Percentiles rank a stretch among this genome's conserved stretches.
These are phyloP conservation scores for Tonatia bakeri DNA, from an alignment of 2,113 vertebrate genomes.

Conservation along the genomic window DNA sequence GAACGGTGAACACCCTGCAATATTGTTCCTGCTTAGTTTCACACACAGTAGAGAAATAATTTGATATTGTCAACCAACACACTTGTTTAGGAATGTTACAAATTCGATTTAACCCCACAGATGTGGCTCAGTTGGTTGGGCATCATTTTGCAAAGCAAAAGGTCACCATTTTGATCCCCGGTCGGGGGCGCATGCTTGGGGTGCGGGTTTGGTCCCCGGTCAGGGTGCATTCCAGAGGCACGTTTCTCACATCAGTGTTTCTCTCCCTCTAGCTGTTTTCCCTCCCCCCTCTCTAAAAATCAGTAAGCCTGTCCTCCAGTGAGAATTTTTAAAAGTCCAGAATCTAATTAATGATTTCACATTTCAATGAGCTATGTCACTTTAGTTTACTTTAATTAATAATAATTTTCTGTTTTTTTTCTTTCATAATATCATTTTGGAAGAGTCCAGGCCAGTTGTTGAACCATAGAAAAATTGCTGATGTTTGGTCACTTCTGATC, in stretches of 20 bases:
- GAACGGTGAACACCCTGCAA: constrained; percentile 64
- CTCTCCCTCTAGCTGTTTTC: no score
- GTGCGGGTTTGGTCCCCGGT: no score
- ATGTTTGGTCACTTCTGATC: neutral
- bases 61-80: neutral
- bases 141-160: no score
- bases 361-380: neutral
- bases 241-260: no score
- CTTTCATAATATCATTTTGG: neutral
- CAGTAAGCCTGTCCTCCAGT: no score
- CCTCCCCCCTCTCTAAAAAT: no score
- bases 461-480: neutral
- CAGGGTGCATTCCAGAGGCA: no score
- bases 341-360: neutral
- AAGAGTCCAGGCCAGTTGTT: neutral
- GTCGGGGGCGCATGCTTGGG: no score
- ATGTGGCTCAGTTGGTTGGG: no score
- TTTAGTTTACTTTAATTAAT: neutral
- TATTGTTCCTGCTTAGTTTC: constrained; percentile 59
- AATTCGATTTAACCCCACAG: neutral
- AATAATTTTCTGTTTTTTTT: neutral
- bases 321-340: no score
- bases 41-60: constrained; percentile 23
- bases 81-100: neutral
- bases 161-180: no score